Base-by-base conservation (phyloP, 1,140 invertebrate species). In the Magallana ariakensis region DNA sequence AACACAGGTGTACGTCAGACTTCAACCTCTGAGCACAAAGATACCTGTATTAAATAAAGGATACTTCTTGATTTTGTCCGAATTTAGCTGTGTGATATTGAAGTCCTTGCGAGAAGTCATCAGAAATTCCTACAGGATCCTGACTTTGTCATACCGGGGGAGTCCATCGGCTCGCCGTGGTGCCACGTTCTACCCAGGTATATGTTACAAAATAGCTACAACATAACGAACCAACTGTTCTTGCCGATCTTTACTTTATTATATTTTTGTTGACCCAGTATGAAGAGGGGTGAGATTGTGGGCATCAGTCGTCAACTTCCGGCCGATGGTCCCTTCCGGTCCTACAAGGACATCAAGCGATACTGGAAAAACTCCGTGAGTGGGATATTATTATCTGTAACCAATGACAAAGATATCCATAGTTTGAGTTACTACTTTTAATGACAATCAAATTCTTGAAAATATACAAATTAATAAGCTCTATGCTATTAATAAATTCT, bases 331-430 rank as follows among this genome's bases (percentile, higher is more conserved):
- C 90, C 91, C 53, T 93, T 93, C 87, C 91, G n/a, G 83, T 88
- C 89, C 6, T 94, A 94, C 88, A 92, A 90, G 83, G 93, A 94
- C 83, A 85, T 94, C 9, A 93, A 93, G 83, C 88, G 93, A 90
- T 91, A 94, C 80, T 94, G 93, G 93, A 94, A 94, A 90, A 94
- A 94, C 86, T 91, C 89, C 22, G 93, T 94, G 89, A 89, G 80
- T 89, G n/a, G 19, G 15, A 54, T 0, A 13, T n/a, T n/a, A 22
- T 58, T 87, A 15, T 13, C n/a, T 33, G 13, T 62, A 16, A 53
- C 13, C 33, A 4, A 46, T 46, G 33, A 46, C 33, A 46, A 46
- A 46, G 33, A 46, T 46, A 46, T 46, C 33, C 33, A 46, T 46
- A 46, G 33, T 46, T 46, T 46, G 33, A 46, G 33, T 46, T 46